These are phyloP conservation scores for Stenoptilia bipunctidactyla DNA, from an alignment of 2,888 invertebrate species.

Conservation along the genomic window DNA sequence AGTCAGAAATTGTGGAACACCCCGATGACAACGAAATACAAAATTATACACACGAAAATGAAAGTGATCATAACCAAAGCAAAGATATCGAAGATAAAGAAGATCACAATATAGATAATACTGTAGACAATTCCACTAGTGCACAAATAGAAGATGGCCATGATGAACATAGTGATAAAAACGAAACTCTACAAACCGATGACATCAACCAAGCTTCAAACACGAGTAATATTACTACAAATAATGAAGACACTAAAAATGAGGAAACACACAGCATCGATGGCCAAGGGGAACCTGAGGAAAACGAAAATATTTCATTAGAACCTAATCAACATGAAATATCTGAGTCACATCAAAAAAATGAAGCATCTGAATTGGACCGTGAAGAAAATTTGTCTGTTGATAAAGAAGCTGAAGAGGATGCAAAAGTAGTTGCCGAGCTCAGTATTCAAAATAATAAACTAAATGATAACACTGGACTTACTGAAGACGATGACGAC, in stretches of 20 bases:
- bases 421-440: conserved; percentile 7
- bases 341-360: too few species aligned
- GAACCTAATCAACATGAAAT: too few species aligned
- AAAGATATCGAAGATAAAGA: not conserved
- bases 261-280: too few species aligned
- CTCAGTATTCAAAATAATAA: too few species aligned
- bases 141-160: too few species aligned
- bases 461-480: conserved; percentile 39
- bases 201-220: too few species aligned
- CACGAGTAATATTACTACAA: too few species aligned
- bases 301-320: conserved; percentile 12
- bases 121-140: too few species aligned
- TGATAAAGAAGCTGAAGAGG: conserved; percentile 4
- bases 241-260: too few species aligned
- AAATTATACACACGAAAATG: conserved; percentile 6
- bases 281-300: conserved; percentile 12
- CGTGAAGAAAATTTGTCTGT: conserved; percentile 3
- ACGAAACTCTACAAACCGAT: too few species aligned
- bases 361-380: conserved; percentile 5
- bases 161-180: too few species aligned
- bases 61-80: conserved; percentile 4
- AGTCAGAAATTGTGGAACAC: conserved; percentile 3
- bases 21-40: conserved; percentile 10
- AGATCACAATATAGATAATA: too few species aligned
- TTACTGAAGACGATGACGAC: conserved; percentile 69